Evolutionary conservation across 2,113 vertebrate species (phyloP).

Genomic region (Rhinopomastus cyanomelas): DNA sequence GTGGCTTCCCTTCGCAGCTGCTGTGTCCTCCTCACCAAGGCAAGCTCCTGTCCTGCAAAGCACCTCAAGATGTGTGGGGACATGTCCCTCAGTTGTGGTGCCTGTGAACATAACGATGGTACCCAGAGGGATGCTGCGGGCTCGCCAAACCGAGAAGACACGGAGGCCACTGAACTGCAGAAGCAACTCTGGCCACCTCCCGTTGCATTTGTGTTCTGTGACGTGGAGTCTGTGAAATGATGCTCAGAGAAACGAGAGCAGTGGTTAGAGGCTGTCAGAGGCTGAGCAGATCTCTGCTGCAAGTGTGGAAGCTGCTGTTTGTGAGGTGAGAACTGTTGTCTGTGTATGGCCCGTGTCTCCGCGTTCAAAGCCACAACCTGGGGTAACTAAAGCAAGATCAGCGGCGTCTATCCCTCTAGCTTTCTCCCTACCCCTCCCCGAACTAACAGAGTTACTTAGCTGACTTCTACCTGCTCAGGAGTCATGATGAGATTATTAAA

Average conservation of each 20-base stretch:
- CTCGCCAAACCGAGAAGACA: neutral
- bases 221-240: neutral
- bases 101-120: neutral
- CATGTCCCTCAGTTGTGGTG: neutral
- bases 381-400: neutral
- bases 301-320: neutral
- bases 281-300: neutral
- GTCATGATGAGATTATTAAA: neutral
- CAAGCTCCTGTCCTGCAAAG: neutral
- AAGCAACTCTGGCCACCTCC: neutral
- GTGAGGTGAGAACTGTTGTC: neutral
- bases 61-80: neutral
- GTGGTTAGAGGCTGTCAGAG: neutral
- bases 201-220: neutral
- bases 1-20: neutral
- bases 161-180: neutral
- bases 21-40: neutral
- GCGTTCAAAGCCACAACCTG: neutral
- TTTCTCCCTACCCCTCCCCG: neutral
- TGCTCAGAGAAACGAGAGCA: neutral
- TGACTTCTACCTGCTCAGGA: neutral
- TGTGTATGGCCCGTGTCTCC: neutral
- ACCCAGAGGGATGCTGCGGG: neutral
- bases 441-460: neutral
- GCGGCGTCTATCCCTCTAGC: neutral